Base-by-base conservation (phyloP, 2,113 vertebrate species). In the Melanocharis versteri region DNA sequence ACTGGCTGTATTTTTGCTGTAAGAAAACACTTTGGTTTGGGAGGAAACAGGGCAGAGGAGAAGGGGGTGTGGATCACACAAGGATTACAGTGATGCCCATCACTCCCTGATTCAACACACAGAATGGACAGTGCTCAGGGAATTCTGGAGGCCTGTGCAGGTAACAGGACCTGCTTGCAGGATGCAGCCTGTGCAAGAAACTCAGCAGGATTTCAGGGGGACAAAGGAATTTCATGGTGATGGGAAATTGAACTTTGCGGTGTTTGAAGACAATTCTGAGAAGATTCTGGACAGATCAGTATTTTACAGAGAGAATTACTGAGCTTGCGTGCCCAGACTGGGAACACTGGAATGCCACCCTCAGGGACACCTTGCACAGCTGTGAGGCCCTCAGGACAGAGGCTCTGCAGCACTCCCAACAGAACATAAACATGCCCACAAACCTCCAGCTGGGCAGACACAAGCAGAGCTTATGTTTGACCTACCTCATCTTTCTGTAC, bases 41-140 rank as follows among this genome's bases (percentile, higher is more conserved):
- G 39, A 91, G 17, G 39, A 72, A 85, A 31, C 8, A 73, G 30
- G 50, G 62, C 70, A 93, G 54, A 91, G 70, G 21, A 93, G 82
- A 72, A 94, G 39, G 20, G 26, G 40, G 27, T 37, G 44, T 58
- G 7, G 28, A 51, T 69, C 40, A 60, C n/a, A 71, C 5, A 15
- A 68, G 50, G 54, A 70, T 85, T 53, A 70, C 37, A 85, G 58
- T 13, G 54, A 79, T 73, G 75, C 26, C 90, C 89, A 77, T 77
- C 75, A 37, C 54, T 83, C 84, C 92, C 85, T 66, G 71, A 95
- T 94, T 90, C 96, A 96, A 93, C 93, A 94, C 92, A 95, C 93
- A 95, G 87, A 92, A 93, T 95, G 94, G 95, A 96, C 90, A 96
- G 92, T 90, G 93, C 93, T 97, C 96, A 88, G 76, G 54, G 64